Base-by-base conservation (phyloP, 2,797 vertebrate species). In the Alcedo quadribrachys region DNA sequence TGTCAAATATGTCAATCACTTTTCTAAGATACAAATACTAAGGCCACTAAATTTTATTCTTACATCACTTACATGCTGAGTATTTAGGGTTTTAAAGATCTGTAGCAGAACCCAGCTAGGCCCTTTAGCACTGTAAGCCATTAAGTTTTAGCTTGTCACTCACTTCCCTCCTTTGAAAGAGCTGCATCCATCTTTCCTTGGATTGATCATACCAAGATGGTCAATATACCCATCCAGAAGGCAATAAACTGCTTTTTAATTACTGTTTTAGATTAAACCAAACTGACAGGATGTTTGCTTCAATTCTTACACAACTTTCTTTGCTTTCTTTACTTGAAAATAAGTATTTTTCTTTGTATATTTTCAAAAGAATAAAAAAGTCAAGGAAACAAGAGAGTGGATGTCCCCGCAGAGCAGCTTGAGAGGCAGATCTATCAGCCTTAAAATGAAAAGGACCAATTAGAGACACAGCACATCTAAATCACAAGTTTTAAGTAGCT, bases 401-500 rank as follows among this genome's bases (percentile, higher is more conserved):
- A n/a, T 66, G 15, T 69, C 73, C 76, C 73, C 71, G 46, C 66
- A 69, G 68, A 82, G 68, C 12, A 85, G 46, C 35, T 54, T 60
- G 32, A 80, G 75, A 51, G 11, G 30, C 27, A 62, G 28, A 77
- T 77, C n/a, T 61, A 16, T 81, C 43, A 84, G 63, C 11, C 17
- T 87, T 77, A 45, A 94, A 88, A 87, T 46, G 12, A 85, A 88
- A 93, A 82, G 53, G 90, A 69, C 20, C 62, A 78, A 66, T 92
- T 94, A 92, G 61, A 95, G 65, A 10, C 61, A 45, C 11, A 61
- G 25, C 43, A 67, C 67, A 50, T 19, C 30, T 48, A 75, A 95
- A 65, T 79, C 45, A 77, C 54, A 50, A 69, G n/a, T 19, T 85
- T 94, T 95, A 94, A 95, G 73, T 46, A 91, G 57, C n/a, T 93